Evolutionary conservation across 2,888 invertebrate genomes (phyloP), one percentile per base, ranked within the genome.

Genomic region (Tiliacea citrago): DNA sequence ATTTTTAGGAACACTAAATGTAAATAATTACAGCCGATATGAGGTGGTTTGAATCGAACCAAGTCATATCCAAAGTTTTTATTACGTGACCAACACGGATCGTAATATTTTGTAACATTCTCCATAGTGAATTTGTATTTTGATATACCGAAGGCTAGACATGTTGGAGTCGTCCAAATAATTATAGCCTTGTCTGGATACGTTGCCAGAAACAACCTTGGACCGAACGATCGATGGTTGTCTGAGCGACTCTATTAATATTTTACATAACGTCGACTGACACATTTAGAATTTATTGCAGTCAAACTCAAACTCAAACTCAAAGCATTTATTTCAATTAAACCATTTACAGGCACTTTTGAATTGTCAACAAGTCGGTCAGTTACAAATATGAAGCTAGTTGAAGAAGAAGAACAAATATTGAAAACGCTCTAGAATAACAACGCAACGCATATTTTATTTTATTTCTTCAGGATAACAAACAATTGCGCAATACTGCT

Each of bases 121-220:
- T 13, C 12, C 29, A 0, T 66, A 8, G n/a, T 21, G n/a, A 65
- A 68, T 60, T 24, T 35, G 18, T 24, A 45, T 47, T 47, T 89
- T 45, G 77, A 84, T 39, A 85, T 83, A 68, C 29, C 85, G 21
- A 83, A 70, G 79, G 75, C 83, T 75, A 77, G 73, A 53, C 85
- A 81, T 29, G 72, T 79, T 45, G 77, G 83, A 58, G 80, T 77
- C 70, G 58, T 82, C 16, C 69, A 75, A 45, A 90, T 90, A 82
- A 81, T 89, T 49, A 84, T 86, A 67, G 85, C 84, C 8, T 73
- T 88, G 57, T 73, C 79, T 47, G 89, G 88, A 35, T 75, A 85
- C 68, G 72, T 86, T 60, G 58, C 67, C 12, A 76, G 81, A 49
- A 58, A 77, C 3, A 67, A 85, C 69, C 76, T 90, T 66, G 90